These are phyloP conservation scores for Enhydra lutris DNA, from an alignment of 2,113 vertebrate genomes.

Conservation along the genomic window DNA sequence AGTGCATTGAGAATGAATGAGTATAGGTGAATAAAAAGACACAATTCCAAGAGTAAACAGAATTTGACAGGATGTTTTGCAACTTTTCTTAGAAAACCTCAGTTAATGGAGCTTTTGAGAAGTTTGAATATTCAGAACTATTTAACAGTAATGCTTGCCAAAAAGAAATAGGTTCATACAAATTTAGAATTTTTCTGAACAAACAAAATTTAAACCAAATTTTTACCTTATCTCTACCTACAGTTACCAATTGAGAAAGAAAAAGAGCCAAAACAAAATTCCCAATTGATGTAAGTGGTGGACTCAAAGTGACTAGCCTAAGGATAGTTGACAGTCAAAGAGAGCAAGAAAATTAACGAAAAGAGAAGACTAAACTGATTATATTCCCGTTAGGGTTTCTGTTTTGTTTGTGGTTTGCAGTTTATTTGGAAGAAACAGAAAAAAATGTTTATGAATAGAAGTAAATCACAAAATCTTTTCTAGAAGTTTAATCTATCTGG, in stretches of 20 bases:
- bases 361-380: not conserved
- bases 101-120: not conserved
- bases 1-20: not conserved
- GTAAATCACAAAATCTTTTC: not conserved
- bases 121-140: not conserved
- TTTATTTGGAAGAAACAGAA: not conserved
- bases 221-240: not conserved
- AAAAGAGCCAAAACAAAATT: not conserved
- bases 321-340: not conserved
- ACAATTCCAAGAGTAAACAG: not conserved
- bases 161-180: not conserved
- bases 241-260: not conserved
- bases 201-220: not conserved
- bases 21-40: not conserved
- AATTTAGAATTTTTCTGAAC: constrained; percentile 11
- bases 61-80: not conserved
- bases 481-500: not conserved
- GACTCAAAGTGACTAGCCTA: not conserved
- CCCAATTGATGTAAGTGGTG: not conserved
- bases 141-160: constrained; percentile 2
- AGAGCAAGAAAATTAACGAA: not conserved
- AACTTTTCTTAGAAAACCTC: not conserved
- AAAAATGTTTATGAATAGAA: not conserved
- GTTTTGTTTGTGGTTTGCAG: not conserved
- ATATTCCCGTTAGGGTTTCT: not conserved